These are phyloP conservation scores for Bombus terrestris DNA, from an alignment of 1,140 invertebrate species.

Conservation along the genomic window DNA sequence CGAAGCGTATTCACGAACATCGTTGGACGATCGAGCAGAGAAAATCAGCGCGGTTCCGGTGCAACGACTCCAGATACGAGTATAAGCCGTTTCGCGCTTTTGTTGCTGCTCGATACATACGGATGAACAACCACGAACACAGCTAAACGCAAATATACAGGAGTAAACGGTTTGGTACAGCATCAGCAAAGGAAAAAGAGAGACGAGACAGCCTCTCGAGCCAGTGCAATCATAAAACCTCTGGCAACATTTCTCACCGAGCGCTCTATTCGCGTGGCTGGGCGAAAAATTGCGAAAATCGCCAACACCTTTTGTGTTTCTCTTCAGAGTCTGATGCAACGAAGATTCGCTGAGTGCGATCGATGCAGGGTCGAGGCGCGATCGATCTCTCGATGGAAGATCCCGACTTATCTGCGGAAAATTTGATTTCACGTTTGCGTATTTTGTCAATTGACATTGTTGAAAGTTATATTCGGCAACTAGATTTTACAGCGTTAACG, in stretches of 20 bases:
- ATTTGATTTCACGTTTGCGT: not conserved
- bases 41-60: constrained; percentile 61
- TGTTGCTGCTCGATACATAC: constrained; percentile 8
- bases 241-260: constrained; percentile 36
- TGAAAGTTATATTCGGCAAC: fast-evolving
- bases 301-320: not conserved
- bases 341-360: not conserved
- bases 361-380: not conserved
- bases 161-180: not conserved
- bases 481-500: no score
- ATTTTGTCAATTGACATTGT: no score
- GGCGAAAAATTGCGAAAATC: constrained; percentile 56
- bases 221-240: constrained; percentile 55
- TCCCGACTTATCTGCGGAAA: fast-evolving
- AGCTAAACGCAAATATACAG: not conserved
- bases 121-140: not conserved
- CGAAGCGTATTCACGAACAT: constrained; percentile 13
- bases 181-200: not conserved
- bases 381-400: not conserved
- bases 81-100: constrained; percentile 26
- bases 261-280: constrained; percentile 29
- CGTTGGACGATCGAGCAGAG: constrained; percentile 3
- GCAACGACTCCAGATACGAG: constrained; percentile 40
- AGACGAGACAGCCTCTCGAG: not conserved
- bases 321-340: no score